phyloP scores from a whole-genome alignment of 2,888 invertebrate species.

The Tenthredo notha region DNA sequence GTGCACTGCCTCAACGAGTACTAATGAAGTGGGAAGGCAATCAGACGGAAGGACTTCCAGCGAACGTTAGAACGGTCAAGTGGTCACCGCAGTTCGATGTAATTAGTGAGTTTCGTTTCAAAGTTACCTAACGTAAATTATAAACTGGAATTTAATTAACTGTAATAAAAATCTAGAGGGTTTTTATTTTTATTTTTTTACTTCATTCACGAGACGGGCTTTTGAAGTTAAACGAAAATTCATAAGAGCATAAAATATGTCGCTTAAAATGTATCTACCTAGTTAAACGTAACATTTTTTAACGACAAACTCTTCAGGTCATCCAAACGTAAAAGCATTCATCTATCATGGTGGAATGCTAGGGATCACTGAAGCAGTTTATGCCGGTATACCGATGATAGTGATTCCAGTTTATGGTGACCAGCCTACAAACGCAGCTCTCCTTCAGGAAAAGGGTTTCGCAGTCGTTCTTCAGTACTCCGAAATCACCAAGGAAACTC shows the following conservation, averaged over 20 bases:
- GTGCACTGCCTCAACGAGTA: slow-evolving; percentile 80
- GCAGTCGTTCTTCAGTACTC: slow-evolving; percentile 82
- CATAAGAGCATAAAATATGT: background rate
- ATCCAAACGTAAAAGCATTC: slow-evolving; percentile 85
- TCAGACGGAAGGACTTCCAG: slow-evolving; percentile 74
- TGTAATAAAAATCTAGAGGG: background rate
- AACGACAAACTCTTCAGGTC: slow-evolving; percentile 79
- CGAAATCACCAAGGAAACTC: slow-evolving; percentile 81
- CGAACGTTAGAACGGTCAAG: slow-evolving; percentile 55
- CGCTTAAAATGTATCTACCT: background rate
- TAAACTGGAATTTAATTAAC: background rate
- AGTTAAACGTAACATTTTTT: background rate
- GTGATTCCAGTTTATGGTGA: slow-evolving; percentile 87
- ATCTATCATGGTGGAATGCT: slow-evolving; percentile 86
- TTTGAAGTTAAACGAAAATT: background rate
- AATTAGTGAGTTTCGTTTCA: slow-evolving; percentile 48
- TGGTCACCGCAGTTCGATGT: slow-evolving; percentile 57
- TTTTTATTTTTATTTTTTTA: too few species aligned
- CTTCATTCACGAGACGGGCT: background rate
- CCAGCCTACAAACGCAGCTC: slow-evolving; percentile 84
- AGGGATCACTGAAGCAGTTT: slow-evolving; percentile 84
- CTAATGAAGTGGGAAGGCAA: slow-evolving; percentile 81
- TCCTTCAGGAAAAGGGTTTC: slow-evolving; percentile 82
- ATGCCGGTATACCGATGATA: slow-evolving; percentile 84
- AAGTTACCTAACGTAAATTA: slow-evolving; percentile 22